Conservation (phyloP, 1,140 invertebrate species). For the Drosophila watanabei region DNA sequence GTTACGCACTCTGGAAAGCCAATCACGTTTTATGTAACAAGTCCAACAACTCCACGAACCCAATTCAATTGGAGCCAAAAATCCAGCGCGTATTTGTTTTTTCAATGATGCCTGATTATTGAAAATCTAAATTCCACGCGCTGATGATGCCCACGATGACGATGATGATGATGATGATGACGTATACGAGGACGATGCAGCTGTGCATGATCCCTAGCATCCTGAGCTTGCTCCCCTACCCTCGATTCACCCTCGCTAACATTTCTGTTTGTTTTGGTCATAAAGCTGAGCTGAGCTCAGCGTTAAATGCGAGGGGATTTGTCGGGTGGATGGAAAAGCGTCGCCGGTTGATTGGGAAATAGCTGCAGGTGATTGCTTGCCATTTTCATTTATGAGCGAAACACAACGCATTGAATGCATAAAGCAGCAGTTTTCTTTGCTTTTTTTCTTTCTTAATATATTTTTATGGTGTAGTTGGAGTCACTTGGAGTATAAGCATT, state of each 20-base stretch:
- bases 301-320: conserved; percentile 60
- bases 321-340: conserved; percentile 47
- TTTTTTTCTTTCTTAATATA: background rate
- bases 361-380: conserved; percentile 76
- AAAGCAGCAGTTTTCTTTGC: conserved; percentile 18
- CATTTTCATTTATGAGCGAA: conserved; percentile 75
- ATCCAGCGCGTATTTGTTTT: conserved; percentile 79
- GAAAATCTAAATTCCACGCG: conserved; percentile 78
- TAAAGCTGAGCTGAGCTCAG: conserved; percentile 71
- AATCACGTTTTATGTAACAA: conserved; percentile 71
- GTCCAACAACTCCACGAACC: conserved; percentile 52
- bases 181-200: conserved; percentile 44
- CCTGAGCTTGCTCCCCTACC: background rate
- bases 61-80: conserved; percentile 76
- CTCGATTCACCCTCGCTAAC: background rate
- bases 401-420: conserved; percentile 27
- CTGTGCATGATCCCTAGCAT: conserved; percentile 25
- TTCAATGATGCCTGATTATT: conserved; percentile 84
- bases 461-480: conserved; percentile 12
- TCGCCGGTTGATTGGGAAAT: conserved; percentile 76
- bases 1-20: conserved; percentile 70
- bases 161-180: conserved; percentile 46
- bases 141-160: conserved; percentile 31
- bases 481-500: background rate
- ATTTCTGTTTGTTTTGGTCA: conserved; percentile 59